Conservation (phyloP, 2,113 vertebrate genomes). For the Setophaga coronata region DNA sequence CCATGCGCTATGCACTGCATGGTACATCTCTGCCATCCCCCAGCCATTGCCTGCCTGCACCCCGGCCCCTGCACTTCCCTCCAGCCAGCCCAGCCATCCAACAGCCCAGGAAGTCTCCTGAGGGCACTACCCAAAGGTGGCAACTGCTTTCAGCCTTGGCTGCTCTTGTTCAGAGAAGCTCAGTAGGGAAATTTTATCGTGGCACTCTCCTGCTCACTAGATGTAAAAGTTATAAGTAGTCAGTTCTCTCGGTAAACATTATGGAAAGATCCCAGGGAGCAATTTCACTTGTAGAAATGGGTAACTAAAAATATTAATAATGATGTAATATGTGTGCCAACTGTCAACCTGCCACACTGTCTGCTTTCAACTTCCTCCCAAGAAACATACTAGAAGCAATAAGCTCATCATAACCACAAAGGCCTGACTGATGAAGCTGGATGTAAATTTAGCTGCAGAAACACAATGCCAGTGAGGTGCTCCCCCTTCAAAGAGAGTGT, state of each 20-base stretch:
- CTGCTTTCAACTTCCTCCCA: slow-evolving; percentile 24
- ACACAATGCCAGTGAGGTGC: neutral
- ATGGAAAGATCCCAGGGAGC: neutral
- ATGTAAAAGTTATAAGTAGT: neutral
- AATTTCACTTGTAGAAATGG: neutral
- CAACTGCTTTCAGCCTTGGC: neutral
- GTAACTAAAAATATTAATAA: neutral
- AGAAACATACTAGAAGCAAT: slow-evolving; percentile 7
- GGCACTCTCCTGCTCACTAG: neutral
- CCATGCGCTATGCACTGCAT: accelerated
- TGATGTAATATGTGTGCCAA: neutral
- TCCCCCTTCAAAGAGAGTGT: neutral
- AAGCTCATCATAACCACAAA: neutral
- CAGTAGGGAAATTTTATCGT: neutral
- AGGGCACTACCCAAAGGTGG: neutral
- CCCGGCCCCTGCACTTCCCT: accelerated
- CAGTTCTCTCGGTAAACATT: neutral
- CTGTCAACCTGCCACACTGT: neutral
- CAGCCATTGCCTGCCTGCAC: neutral
- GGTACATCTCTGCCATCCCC: accelerated
- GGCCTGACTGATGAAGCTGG: neutral
- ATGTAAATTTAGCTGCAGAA: neutral
- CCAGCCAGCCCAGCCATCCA: neutral
- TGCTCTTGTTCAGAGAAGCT: neutral
- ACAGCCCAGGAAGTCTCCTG: neutral